These are phyloP conservation scores for Rhyzopertha dominica DNA, from an alignment of 1,140 invertebrate genomes.

Conservation along the genomic window DNA sequence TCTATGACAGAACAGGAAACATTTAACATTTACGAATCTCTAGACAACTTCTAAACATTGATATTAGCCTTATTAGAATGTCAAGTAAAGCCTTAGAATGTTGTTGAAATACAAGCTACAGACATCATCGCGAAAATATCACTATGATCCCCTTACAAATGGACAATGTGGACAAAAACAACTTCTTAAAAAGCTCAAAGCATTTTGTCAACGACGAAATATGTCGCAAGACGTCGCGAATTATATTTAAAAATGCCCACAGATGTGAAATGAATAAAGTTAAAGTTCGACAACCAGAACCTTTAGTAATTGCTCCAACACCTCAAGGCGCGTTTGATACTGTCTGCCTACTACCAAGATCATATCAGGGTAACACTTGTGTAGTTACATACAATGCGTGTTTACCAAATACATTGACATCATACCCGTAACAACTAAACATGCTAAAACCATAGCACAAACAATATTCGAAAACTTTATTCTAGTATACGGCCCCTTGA, in stretches of 20 bases:
- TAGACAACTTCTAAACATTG: not conserved
- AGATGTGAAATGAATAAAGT: conserved; percentile 10
- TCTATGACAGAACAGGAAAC: no score
- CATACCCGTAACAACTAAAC: conserved; percentile 9
- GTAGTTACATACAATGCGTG: conserved; percentile 10
- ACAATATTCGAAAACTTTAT: conserved; percentile 14
- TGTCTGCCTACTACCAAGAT: conserved; percentile 5
- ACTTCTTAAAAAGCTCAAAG: conserved; percentile 6
- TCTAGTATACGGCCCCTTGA: conserved; percentile 10
- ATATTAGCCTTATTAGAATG: no score
- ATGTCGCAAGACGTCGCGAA: conserved; percentile 4
- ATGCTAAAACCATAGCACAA: conserved; percentile 9
- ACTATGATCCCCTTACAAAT: conserved; percentile 1
- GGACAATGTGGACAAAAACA: conserved; percentile 2
- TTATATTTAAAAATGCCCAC: conserved; percentile 1
- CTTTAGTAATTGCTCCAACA: not conserved
- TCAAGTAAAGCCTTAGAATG: no score
- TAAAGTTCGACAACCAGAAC: no score
- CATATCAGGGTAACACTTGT: not conserved
- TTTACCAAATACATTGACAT: conserved; percentile 11
- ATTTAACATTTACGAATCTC: conserved; percentile 2
- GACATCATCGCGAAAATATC: conserved; percentile 4
- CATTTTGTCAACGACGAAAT: conserved; percentile 3
- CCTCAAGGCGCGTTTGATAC: conserved; percentile 10
- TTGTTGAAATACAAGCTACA: not conserved